phyloP scores from a whole-genome alignment of 2,113 vertebrate genomes.

The Spilogale gracilis region DNA sequence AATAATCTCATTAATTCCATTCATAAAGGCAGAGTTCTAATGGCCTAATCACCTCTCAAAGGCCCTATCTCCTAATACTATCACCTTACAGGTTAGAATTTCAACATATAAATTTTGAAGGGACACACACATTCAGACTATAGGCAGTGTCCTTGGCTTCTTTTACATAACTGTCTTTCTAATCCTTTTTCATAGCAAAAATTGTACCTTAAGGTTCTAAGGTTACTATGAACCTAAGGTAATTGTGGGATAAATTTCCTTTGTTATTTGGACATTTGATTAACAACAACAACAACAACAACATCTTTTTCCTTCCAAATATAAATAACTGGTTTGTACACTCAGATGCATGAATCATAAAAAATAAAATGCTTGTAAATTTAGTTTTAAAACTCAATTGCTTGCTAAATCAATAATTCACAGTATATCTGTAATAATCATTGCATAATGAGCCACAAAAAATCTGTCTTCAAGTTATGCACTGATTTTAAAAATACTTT shows the following conservation, averaged over 20 bases:
- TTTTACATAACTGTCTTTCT: not conserved
- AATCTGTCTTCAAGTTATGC: conserved; percentile 61
- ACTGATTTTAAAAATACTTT: conserved; percentile 75
- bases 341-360: not conserved
- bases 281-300: not conserved
- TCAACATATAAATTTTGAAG: not conserved
- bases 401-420: conserved; percentile 74
- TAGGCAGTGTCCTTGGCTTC: not conserved
- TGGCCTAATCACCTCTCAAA: not conserved
- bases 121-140: not conserved
- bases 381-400: conserved; percentile 57
- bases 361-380: conserved; percentile 66
- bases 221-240: not conserved
- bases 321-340: not conserved
- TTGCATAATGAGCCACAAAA: conserved; percentile 55
- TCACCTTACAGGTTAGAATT: not conserved
- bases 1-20: not conserved
- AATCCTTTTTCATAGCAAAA: not conserved
- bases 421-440: conserved; percentile 72
- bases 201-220: not conserved
- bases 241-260: not conserved
- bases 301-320: conserved; percentile 32
- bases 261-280: conserved; percentile 27
- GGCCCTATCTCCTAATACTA: not conserved
- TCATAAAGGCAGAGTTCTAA: not conserved